Base-by-base conservation (phyloP, 2,113 vertebrate genomes). In the Python bivittatus region DNA sequence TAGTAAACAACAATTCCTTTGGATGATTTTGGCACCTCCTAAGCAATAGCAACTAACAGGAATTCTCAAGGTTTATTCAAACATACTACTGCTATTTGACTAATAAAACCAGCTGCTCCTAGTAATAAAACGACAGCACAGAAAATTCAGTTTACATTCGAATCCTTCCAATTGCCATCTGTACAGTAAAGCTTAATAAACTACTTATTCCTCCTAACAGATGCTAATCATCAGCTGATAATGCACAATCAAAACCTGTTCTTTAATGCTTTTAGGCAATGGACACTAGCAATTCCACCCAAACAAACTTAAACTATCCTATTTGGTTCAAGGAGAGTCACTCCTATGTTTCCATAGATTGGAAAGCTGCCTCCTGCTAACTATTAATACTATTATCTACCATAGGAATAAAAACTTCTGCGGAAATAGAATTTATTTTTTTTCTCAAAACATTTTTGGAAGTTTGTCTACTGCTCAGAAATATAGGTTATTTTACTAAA, bases 181-280 rank as follows among this genome's bases (percentile, higher is more conserved):
- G 97, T 96, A 98, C 96, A 97, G 94, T 97, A 98, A 96, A 97
- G 95, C 95, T 97, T 96, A 97, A 97, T 93, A 98, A 98, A 97
- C 94, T 92, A 94, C 92, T 96, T 95, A 95, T 86, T 95, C 89
- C 64, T 94, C 42, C 48, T 88, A 95, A 95, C 86, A 95, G 44
- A 96, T 92, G 88, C 52, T 93, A 94, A 95, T 93, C 92, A 58
- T 57, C 33, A 56, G 92, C 33, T 91, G 90, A 96, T 84, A 96
- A 95, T 87, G 92, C 29, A 90, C 53, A 94, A 94, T 93, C 88
- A 95, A 90, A 97, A 96, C 86, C 58, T 94, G 48, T 84, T 94
- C 57, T 94, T 96, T 91, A 91, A 92, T 91, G 12, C 79, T 91
- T 94, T 96, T 92, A 91, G 92, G 93, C 79, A 92, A 91, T 90